A percentile compares a stretch with the other conserved stretches of the same genome.
phyloP scores from a whole-genome alignment of 2,888 invertebrate species.

The Cosmia pyralina region DNA sequence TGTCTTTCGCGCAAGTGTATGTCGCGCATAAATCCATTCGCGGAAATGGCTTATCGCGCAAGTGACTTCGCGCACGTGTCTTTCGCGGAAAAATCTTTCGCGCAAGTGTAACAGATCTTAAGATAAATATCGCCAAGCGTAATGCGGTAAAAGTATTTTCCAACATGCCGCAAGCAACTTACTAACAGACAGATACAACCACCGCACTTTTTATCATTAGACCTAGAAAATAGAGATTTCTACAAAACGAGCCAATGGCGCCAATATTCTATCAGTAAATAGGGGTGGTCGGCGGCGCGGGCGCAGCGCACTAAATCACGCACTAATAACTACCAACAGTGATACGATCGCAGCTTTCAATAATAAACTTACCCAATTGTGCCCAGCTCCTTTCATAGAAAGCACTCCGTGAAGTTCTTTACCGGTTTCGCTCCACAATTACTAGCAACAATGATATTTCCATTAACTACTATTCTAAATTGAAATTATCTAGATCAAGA shows the following conservation, averaged over 20 bases:
- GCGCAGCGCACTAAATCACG: conserved; percentile 83
- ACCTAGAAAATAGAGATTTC: conserved; percentile 67
- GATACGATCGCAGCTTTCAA: conserved; percentile 88
- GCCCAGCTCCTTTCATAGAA: conserved; percentile 82
- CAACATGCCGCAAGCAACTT: conserved; percentile 10
- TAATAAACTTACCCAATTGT: conserved; percentile 86
- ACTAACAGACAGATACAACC: conserved; percentile 33
- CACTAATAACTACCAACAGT: conserved; percentile 85
- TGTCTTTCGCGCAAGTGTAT: too few species aligned
- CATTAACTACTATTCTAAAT: conserved; percentile 78
- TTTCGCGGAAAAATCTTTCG: too few species aligned
- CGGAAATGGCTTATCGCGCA: too few species aligned
- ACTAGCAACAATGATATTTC: conserved; percentile 83
- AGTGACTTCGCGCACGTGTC: too few species aligned
- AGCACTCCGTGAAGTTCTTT: conserved; percentile 80
- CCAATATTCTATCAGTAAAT: conserved; percentile 80
- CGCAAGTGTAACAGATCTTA: too few species aligned
- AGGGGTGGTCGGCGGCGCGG: conserved; percentile 81
- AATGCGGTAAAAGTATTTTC: conserved; percentile 20
- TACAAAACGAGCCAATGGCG: conserved; percentile 65
- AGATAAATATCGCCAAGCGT: conserved; percentile 5
- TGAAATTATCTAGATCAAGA: conserved; percentile 73
- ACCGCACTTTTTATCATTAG: conserved; percentile 52
- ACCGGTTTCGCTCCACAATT: conserved; percentile 82
- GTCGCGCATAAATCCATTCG: too few species aligned